Conservation (phyloP, 30 jellyfish, hydroid and myxozoan species). For the Turritopsis rubra region DNA sequence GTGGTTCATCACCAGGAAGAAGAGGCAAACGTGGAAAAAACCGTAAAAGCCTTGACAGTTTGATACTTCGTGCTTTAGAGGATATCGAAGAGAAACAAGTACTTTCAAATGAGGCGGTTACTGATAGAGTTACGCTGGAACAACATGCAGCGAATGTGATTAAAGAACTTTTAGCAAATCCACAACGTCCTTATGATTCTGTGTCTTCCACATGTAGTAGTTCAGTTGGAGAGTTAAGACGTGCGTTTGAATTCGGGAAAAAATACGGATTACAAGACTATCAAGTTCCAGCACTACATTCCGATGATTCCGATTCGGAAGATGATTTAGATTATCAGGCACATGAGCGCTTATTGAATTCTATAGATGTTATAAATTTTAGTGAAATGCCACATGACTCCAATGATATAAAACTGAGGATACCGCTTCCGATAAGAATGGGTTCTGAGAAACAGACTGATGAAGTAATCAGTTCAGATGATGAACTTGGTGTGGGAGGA, state of each 20-base stretch:
- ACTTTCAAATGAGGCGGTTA: conserved; percentile 7
- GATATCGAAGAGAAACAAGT: conserved; percentile 28
- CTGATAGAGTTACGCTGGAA: background rate
- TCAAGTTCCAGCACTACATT: conserved; percentile 27
- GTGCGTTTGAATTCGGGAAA: conserved; percentile 92
- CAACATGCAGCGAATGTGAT: conserved; percentile 21
- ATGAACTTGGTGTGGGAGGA: background rate
- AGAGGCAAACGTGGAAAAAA: conserved; percentile 1
- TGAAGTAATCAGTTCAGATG: background rate
- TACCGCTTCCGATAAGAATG: conserved; percentile 25
- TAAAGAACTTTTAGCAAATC: conserved; percentile 19
- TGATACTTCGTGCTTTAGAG: conserved; percentile 16
- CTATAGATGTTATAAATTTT: background rate
- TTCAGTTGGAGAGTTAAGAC: conserved; percentile 69
- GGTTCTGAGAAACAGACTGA: background rate
- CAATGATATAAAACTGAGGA: conserved; percentile 24
- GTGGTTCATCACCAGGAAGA: background rate
- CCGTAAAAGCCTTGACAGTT: conserved; percentile 29
- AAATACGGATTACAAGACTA: conserved; percentile 71
- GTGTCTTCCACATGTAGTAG: conserved; percentile 88
- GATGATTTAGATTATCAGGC: conserved; percentile 20
- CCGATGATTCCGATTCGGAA: conserved; percentile 7
- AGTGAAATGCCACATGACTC: conserved; percentile 23
- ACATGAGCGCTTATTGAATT: conserved; percentile 21
- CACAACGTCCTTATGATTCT: conserved; percentile 86